Base-by-base conservation (phyloP, 2,797 vertebrate species). In the Gastrophryne carolinensis region DNA sequence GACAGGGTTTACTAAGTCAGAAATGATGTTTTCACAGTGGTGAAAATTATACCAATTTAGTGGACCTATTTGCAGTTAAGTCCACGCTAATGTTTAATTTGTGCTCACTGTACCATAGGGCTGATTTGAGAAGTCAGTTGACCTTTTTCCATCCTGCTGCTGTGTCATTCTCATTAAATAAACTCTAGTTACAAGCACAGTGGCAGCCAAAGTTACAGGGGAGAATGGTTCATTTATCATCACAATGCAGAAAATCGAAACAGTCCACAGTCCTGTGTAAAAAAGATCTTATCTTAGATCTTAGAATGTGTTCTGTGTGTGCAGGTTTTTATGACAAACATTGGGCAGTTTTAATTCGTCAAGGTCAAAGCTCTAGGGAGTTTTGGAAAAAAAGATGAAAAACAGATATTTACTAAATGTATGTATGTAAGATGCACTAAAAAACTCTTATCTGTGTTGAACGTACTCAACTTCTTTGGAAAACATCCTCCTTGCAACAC, bases 41-140 rank as follows among this genome's bases (percentile, higher is more conserved):
- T 44, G 64, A 47, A 53, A 37, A 53, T 47, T 2, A 47, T 21
- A 21, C 47, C 47, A 52, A 61, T 63, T 53, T 63, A 41, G 24
- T 37, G 70, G 34, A 53, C 70, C 21, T 49, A 27, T 63, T 13
- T 50, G 23, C 24, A 53, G 32, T 41, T 39, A 52, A 72, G 47
- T 63, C 32, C 17, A 39, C 24, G 29, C 44, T 53, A 63, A 63
- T 72, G 50, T 72, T 62, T 72, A 62, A 72, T 72, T 52, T 63
- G 70, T 53, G 70, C 44, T 27, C 70, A 72, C 30, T 62, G 58
- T 63, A 52, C 70, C 58, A 41, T 73, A 15, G 24, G 34, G 3
- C 60, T 73, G 34, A 73, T 73, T 63, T 64, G 32, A 73, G 9
- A 64, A 73, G 70, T 53, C 70, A 63, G 71, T 73, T 73, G 71